Percentiles rank a stretch among this genome's conserved stretches.
phyloP scores from a whole-genome alignment of 2,797 vertebrate genomes.

The Heteromormyrus szaboi region DNA sequence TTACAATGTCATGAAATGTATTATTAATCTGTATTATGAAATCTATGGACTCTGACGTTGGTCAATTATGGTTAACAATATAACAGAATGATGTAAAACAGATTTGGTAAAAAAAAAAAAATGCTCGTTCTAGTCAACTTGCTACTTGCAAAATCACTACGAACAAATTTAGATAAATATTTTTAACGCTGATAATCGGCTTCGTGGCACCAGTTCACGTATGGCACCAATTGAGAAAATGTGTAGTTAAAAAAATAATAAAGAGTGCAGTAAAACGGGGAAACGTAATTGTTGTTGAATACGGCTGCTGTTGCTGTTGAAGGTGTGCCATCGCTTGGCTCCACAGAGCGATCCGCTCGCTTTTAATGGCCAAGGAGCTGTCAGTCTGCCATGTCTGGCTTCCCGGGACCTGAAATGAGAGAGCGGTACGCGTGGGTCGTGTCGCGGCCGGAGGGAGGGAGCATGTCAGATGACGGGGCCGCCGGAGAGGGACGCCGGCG shows the following conservation, averaged over 20 bases:
- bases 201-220: neutral
- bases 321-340: neutral
- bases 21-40: slow-evolving; percentile 10
- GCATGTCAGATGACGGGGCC: neutral
- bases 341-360: neutral
- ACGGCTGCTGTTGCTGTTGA: neutral
- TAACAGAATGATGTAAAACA: slow-evolving; percentile 2
- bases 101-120: neutral
- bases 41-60: neutral
- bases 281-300: neutral
- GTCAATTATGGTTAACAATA: slow-evolving; percentile 1
- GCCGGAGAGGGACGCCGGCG: neutral
- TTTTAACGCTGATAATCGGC: neutral
- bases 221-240: neutral
- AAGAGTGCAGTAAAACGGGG: neutral
- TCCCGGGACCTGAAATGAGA: slow-evolving; percentile 2
- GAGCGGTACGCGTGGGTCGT: slow-evolving; percentile 2
- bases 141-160: neutral
- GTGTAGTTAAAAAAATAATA: neutral
- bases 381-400: neutral
- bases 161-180: neutral
- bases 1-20: slow-evolving; percentile 8
- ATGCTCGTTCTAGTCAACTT: neutral
- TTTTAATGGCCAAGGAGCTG: slow-evolving; percentile 11
- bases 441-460: slow-evolving; percentile 4